Evolutionary conservation across 2,888 invertebrate genomes (phyloP), one percentile per base, ranked within the genome.

Genomic region (Bembecia ichneumoniformis): DNA sequence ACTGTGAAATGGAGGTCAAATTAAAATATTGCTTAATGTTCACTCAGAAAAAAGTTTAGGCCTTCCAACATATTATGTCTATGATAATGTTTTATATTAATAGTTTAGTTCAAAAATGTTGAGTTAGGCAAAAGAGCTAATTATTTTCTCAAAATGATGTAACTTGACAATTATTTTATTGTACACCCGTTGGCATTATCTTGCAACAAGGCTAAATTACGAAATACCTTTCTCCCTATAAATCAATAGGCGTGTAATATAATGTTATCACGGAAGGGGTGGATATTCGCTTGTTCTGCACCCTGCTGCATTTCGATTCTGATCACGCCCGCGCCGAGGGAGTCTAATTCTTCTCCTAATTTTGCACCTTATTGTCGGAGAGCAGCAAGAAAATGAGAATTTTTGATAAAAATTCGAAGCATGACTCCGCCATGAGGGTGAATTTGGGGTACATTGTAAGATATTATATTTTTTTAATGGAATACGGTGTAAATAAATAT

Each of bases 331-430:
- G 58, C 62, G 64, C 62, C 64, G 69, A 71, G 82, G 82, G 80
- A 77, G 74, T 72, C 78, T 83, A 84, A 84, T 84, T 83, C 82
- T 78, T 74, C 74, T 73, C 77, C 82, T 86, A 86, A 86, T 83
- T 86, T 87, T 75, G 74, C 81, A 86, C 83, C 84, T 82, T 86
- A 83, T 82, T 81, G 79, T 75, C 64, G 74, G 74, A 66, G 71
- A 67, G 68, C 60, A 69, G 68, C 68, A 77, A 75, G 78, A 77
- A 78, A 82, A 78, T 77, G 71, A 77, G 68, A 74, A 72, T 75
- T 77, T 77, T 81, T 73, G 65, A 72, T 68, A 66, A 67, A 66
- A 73, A 72, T 71, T 74, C 70, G 53, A 64, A 61, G 67, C 67
- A 68, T 64, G 64, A 60, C 63, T 63, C 57, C 58, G 55, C 60